Evolutionary conservation across 2,113 vertebrate species (phyloP).

Genomic region (Phyllostomus discolor): DNA sequence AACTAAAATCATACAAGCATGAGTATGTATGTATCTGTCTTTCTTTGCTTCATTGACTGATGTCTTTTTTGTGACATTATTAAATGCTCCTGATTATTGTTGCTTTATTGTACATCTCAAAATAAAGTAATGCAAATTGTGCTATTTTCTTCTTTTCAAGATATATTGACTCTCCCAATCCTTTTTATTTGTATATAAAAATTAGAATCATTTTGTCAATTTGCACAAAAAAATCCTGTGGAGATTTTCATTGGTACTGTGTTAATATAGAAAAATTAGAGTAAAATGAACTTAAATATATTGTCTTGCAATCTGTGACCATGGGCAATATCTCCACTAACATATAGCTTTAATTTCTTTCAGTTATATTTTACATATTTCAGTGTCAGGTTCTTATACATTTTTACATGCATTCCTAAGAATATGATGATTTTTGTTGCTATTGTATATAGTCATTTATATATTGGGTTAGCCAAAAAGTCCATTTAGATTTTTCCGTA

Average conservation of each 20-base stretch:
- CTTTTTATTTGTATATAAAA: background rate
- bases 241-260: background rate
- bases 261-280: background rate
- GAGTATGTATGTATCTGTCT: background rate
- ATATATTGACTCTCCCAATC: background rate
- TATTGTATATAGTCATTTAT: background rate
- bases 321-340: background rate
- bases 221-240: background rate
- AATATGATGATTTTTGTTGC: background rate
- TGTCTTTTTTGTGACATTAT: background rate
- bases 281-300: background rate
- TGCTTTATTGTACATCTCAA: background rate
- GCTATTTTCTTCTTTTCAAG: background rate
- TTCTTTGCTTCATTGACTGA: background rate
- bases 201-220: background rate
- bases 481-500: no score
- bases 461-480: background rate
- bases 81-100: background rate
- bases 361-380: background rate
- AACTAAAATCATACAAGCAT: background rate
- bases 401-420: background rate
- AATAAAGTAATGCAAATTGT: background rate
- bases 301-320: background rate
- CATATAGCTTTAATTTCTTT: background rate
- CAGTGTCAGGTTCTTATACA: background rate